Percentiles rank a stretch among this genome's conserved stretches.
Evolutionary conservation across 2,797 vertebrate species (phyloP).

Genomic region (Gymnothorax reevesii): DNA sequence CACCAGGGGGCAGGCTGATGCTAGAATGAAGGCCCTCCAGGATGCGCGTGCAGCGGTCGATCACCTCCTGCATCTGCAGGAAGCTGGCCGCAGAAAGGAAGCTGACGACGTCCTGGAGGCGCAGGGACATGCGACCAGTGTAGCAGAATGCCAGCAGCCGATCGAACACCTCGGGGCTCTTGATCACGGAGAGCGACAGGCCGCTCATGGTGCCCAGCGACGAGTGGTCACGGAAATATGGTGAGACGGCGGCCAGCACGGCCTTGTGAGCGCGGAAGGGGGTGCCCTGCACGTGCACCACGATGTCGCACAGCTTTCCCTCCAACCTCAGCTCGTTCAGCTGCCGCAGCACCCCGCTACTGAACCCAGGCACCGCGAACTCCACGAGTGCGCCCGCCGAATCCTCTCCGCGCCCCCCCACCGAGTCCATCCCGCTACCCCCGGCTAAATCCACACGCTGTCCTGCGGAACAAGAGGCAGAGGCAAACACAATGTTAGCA

Average conservation of each 20-base stretch:
- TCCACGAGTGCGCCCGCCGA: conserved; percentile 97
- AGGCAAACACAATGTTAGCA: not conserved
- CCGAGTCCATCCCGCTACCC: conserved; percentile 64
- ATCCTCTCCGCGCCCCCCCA: conserved; percentile 83
- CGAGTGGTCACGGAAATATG: conserved; percentile 98
- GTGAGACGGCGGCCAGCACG: conserved; percentile 95
- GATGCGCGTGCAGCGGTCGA: conserved; percentile 97
- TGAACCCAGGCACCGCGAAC: conserved; percentile 98
- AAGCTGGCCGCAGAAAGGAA: conserved; percentile 99
- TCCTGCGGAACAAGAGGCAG: conserved; percentile 52
- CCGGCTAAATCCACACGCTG: conserved; percentile 63
- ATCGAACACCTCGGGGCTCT: conserved; percentile 95
- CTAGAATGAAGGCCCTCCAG: conserved; percentile 97
- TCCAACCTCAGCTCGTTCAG: conserved; percentile 95
- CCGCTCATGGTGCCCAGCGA: conserved; percentile 97
- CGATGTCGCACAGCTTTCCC: conserved; percentile 97
- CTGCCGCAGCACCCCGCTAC: conserved; percentile 94
- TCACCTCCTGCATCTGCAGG: conserved; percentile 97
- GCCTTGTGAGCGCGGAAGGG: conserved; percentile 97
- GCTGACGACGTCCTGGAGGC: conserved; percentile 95
- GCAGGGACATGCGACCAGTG: conserved; percentile 97
- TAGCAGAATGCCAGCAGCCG: conserved; percentile 98
- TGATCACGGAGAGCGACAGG: conserved; percentile 97
- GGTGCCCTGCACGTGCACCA: conserved; percentile 97
- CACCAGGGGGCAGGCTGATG: conserved; percentile 82